phyloP scores from a whole-genome alignment of 2,888 invertebrate species.

The Imbricaverruca yamaguchii region DNA sequence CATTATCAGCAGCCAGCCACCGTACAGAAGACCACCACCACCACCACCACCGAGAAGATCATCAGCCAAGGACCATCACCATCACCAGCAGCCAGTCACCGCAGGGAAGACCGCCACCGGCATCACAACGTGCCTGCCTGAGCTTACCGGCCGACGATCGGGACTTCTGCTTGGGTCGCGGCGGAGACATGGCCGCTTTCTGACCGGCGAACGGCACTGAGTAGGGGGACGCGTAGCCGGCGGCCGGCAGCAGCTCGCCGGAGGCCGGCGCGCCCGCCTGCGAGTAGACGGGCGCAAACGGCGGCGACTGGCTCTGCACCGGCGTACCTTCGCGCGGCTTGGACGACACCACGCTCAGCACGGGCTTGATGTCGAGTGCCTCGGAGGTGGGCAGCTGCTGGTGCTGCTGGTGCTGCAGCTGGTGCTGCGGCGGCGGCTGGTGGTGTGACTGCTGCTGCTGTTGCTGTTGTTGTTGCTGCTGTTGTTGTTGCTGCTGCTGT shows the following conservation, averaged over 20 bases:
- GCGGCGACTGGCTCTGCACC: background rate
- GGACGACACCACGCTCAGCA: background rate
- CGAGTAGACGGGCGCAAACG: background rate
- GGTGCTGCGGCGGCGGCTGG: background rate
- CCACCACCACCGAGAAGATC: no score
- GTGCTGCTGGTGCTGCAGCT: background rate
- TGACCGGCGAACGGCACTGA: background rate
- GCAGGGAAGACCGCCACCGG: background rate
- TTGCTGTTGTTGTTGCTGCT: background rate
- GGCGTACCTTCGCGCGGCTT: slow-evolving; percentile 14
- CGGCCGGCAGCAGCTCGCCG: background rate
- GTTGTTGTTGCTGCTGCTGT: background rate
- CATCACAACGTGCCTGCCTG: background rate
- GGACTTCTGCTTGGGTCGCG: slow-evolving; percentile 19
- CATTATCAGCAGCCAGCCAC: no score
- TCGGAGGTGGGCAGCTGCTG: background rate
- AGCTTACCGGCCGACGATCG: slow-evolving; percentile 19
- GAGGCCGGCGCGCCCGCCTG: background rate
- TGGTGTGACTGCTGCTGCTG: slow-evolving; percentile 13
- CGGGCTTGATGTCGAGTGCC: slow-evolving; percentile 9
- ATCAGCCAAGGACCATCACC: no score
- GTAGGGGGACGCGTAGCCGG: slow-evolving; percentile 4
- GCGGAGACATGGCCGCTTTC: slow-evolving; percentile 9
- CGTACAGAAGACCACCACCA: no score
- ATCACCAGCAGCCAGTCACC: no score